A percentile compares a stretch with the other conserved stretches of the same genome.
These are phyloP conservation scores for Habropoda laboriosa DNA, from an alignment of 1,140 invertebrate genomes.

Conservation along the genomic window DNA sequence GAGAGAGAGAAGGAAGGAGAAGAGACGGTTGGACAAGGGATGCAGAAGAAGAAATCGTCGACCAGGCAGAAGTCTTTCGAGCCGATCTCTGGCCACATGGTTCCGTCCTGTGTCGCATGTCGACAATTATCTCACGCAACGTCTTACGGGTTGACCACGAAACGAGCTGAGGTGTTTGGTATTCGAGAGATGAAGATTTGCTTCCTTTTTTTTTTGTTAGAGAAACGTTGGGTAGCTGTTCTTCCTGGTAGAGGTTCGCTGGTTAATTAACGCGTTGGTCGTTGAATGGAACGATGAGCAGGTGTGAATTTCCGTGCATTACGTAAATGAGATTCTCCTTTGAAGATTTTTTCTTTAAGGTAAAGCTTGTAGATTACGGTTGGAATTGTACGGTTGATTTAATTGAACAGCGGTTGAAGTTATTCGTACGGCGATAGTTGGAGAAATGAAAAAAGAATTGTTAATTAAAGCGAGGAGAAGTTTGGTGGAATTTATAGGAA, in stretches of 20 bases:
- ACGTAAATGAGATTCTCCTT: background rate
- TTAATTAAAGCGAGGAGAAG: too few species aligned
- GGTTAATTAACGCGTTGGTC: slow-evolving; percentile 1
- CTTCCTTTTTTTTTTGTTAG: background rate
- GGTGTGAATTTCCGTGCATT: background rate
- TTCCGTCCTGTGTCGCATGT: slow-evolving; percentile 6
- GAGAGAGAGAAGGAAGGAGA: too few species aligned
- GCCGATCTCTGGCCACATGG: slow-evolving; percentile 2
- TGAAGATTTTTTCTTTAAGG: too few species aligned
- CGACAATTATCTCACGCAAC: slow-evolving; percentile 43
- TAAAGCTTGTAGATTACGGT: too few species aligned
- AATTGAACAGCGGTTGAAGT: too few species aligned
- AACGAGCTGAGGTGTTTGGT: background rate
- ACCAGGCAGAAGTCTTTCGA: too few species aligned
- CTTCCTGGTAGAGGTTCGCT: background rate
- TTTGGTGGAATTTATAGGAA: too few species aligned
- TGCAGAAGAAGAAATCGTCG: slow-evolving; percentile 40
- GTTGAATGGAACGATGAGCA: too few species aligned
- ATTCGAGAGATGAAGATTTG: background rate
- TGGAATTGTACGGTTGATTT: too few species aligned
- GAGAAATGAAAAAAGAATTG: too few species aligned
- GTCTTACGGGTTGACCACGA: slow-evolving; percentile 1
- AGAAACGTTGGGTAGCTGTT: background rate
- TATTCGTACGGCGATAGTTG: too few species aligned
- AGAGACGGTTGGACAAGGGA: background rate